Evolutionary conservation across 2,888 invertebrate genomes (phyloP), one percentile per base, ranked within the genome.

Genomic region (Sinodicranocentrus sp.): DNA sequence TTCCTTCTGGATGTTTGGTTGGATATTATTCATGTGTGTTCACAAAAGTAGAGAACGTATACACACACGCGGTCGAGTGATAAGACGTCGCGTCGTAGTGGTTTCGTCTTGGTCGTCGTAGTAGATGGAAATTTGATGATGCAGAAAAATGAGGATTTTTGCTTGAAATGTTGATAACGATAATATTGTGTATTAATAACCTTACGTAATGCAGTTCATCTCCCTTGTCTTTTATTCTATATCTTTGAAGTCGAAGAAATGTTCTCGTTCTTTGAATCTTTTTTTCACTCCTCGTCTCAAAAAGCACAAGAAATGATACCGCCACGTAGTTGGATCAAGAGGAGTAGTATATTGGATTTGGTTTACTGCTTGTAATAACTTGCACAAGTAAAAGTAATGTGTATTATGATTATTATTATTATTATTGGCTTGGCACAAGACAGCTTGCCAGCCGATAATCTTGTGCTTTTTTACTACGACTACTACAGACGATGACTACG

Each of bases 361-460:
- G 48, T 63, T 59, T 76, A 28, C 28, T 79, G 48, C 54, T 59
- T 65, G 39, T 33, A 63, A 59, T 61, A 33, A 61, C 39, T 57
- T 33, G 61, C 25, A 70, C 48, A 70, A 39, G 67, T 71, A 61
- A 33, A 59, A 73, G 72, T 72, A 82, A 82, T 82, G 70, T 82
- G 70, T 76, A 68, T 82, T 82, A 82, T 76, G 82, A 75, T 82
- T 67, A 82, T 75, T 75, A 61, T 25, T 82, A 79, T 73, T 73
- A 82, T 82, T 82, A 82, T 82, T 82, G 68, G 75, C 75, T 82
- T 82, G 75, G 82, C 82, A 82, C 82, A 82, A 82, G 82, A 68
- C 82, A 75, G 70, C 72, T 72, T 80, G 67, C 73, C 65, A 65
- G 68, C 59, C 68, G 79, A 71, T 72, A 72, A 68, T 80, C 79